Evolutionary conservation across 2,888 invertebrate species (phyloP), one percentile per base, ranked within the genome.

Genomic region (Callyntrura guangdongensis): DNA sequence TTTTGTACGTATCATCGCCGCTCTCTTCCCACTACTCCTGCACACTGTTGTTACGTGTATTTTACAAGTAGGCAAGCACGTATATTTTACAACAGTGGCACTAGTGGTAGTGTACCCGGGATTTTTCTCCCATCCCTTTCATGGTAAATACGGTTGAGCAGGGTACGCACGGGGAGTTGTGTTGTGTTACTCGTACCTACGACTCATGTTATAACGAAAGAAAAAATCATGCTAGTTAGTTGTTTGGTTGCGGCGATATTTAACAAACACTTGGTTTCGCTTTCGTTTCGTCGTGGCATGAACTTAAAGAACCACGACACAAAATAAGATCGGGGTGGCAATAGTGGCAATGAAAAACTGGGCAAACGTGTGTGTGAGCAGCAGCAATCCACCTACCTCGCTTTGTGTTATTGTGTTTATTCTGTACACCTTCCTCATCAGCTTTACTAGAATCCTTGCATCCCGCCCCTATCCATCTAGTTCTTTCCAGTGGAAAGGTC

Each of bases 381-480:
- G 11, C 1, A 72, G 72, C 72, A 72, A 8, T 47, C 61, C 86
- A 86, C 86, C 86, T 74, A 22, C 47, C 22, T 59, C 11, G 47
- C 14, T 17, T 67, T 67, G 25, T 25, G 64, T 25, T 8, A 3
- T 67, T 67, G 25, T 25, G 64, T 25, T 8, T 67, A 11, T 67
- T 45, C 53, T 14, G 27, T 47, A 9, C 74, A 86, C 74, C 77
- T 59, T 77, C 49, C 72, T 56, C 86, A 72, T 85, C 69, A 69
- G 67, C 22, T 72, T 72, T 72, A 12, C 47, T 47, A 36, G 56
- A 56, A 56, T 53, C 53, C 69, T 53, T 67, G 64, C 53, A 79
- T 79, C 86, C 86, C 86, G 79, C 86, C 86, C 86, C 86, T 79
- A 64, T 86, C 64, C 20, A 77, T 86, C 86, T 86, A 61, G 86